These are phyloP conservation scores for Hippolais icterina DNA, from an alignment of 2,113 vertebrate genomes.

Conservation along the genomic window DNA sequence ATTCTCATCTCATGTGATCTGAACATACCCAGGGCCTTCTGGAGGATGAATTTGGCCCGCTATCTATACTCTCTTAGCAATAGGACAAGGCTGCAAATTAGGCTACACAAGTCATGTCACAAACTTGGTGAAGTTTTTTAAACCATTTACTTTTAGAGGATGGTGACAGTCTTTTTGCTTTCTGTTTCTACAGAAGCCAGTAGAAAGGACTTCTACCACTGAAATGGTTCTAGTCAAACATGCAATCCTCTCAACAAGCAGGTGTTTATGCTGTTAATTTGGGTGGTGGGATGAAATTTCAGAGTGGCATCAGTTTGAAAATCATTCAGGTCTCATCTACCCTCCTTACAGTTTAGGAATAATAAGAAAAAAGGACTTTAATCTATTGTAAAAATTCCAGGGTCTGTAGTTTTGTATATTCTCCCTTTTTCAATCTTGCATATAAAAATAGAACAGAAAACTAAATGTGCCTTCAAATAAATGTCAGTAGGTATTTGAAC, in stretches of 20 bases:
- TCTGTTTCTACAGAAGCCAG: not conserved
- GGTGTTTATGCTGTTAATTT: not conserved
- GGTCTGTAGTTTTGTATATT: not conserved
- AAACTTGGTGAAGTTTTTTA: not conserved
- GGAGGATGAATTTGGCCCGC: not conserved
- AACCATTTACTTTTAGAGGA: not conserved
- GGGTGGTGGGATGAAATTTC: not conserved
- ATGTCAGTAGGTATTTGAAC: not conserved
- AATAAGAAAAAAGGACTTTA: not conserved
- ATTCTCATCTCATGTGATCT: not conserved
- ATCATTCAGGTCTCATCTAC: not conserved
- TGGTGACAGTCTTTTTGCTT: not conserved
- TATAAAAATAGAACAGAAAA: not conserved
- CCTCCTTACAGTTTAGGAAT: not conserved
- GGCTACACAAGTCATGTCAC: not conserved
- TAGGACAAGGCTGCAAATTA: not conserved
- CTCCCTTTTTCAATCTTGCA: not conserved
- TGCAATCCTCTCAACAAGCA: not conserved
- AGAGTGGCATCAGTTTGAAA: not conserved
- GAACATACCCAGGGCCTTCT: not conserved
- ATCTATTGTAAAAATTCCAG: not conserved
- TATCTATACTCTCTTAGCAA: not conserved
- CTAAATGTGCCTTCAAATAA: not conserved
- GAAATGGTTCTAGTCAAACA: not conserved
- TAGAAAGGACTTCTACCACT: not conserved